These are phyloP conservation scores for Zosterops borbonicus DNA, from an alignment of 2,113 vertebrate genomes.

Conservation along the genomic window DNA sequence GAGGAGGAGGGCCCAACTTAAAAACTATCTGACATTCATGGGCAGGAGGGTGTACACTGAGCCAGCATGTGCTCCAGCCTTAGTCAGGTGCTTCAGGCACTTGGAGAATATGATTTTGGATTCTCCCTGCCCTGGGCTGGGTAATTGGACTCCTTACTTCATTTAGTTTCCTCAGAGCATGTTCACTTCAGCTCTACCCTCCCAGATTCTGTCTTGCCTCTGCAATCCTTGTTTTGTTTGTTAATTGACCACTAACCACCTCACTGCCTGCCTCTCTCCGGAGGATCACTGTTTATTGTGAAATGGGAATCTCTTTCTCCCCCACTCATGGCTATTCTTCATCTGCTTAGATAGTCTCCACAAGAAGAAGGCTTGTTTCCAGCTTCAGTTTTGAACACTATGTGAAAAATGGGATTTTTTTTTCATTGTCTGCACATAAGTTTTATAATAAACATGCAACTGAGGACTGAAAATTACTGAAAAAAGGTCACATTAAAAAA, in stretches of 20 bases:
- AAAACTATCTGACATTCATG: neutral
- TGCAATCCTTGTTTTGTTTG: neutral
- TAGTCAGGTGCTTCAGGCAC: neutral
- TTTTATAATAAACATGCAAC: neutral
- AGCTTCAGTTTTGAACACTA: neutral
- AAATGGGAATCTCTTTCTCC: neutral
- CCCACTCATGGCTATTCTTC: neutral
- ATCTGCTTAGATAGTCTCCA: neutral
- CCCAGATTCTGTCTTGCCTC: neutral
- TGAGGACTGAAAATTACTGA: neutral
- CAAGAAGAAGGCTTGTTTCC: neutral
- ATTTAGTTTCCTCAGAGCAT: neutral
- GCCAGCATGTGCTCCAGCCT: neutral
- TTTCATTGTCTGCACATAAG: neutral
- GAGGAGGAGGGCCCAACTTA: neutral
- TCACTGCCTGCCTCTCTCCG: neutral
- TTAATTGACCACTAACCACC: neutral
- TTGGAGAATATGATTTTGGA: neutral
- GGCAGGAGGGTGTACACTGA: neutral
- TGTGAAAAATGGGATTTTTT: neutral
- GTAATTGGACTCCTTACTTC: neutral
- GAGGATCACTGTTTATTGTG: neutral
- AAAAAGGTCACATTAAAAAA: neutral
- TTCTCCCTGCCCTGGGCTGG: neutral
- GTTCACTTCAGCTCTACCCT: neutral